Base-by-base conservation (phyloP, 2,888 invertebrate genomes). In the Opisthograptis luteolata region DNA sequence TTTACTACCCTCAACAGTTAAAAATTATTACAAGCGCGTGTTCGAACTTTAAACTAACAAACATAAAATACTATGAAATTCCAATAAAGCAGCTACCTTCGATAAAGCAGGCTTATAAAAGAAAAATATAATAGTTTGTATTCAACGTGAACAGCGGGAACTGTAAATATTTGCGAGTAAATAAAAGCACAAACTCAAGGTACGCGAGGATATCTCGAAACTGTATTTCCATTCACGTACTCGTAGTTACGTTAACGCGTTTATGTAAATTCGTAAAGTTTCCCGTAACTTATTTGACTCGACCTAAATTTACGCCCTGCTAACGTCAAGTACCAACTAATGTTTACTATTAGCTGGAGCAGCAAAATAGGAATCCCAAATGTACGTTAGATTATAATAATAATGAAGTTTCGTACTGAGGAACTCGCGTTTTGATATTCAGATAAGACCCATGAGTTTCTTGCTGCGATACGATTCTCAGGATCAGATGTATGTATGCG, bases 221-320 rank as follows among this genome's bases (percentile, higher is more conserved):
- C 66, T 69, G 70, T 73, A 70, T 77, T 76, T 76, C 70, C 68
- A 68, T 73, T 76, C 69, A 70, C 67, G 67, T 73, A 73, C 69
- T 69, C 67, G 67, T 73, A 73, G 72, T 76, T 67, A 65, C 64
- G 60, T 65, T 72, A 77, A 76, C 77, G 72, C 73, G 72, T 76
- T 79, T 80, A 84, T 83, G 81, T 75, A 81, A 83, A 84, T 84
- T 63, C 59, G 64, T 68, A 68, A 79, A 82, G 71, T 79, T 79
- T 60, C 59, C 64, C 64, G 68, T 71, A 78, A 82, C 72, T 84
- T 79, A 79, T 79, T 75, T 74, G 73, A 68, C 66, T 74, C 72
- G 56, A 64, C 70, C 63, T 65, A 68, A 76, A 75, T 79, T 75
- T 70, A 66, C 71, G 62, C 66, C 50, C 48, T 48, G 58, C 58